Evolutionary conservation across 2,888 invertebrate genomes (phyloP), one percentile per base, ranked within the genome.

Genomic region (Hermaeophaga mercurialis): DNA sequence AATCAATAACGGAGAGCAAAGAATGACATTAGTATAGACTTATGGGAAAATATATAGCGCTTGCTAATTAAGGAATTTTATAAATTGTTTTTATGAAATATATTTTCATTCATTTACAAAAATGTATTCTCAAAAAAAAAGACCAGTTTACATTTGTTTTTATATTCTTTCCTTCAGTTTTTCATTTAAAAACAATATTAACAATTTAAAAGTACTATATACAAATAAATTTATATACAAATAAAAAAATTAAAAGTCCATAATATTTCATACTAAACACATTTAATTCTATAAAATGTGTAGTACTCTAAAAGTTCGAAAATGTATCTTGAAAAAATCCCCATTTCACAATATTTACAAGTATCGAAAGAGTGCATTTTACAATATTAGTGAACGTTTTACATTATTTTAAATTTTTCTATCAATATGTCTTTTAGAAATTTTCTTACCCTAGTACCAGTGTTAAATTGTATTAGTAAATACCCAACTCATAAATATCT

Each of bases 191-290:
- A 62, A 61, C 56, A 56, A 48, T 39, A 44, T 58, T 54, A 54
- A 54, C 49, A 58, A 54, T 44, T 43, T 48, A 48, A 44, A 15
- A 54, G 52, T 62, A 62, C 49, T 66, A 66, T 62, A 61, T 64
- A 64, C 64, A 64, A 19, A 34, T 26, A 59, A 49, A 60, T 68
- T 66, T 68, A 58, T 68, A 66, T 66, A 70, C 62, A 64, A 66
- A 68, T 67, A 68, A 67, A 68, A 70, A 68, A 70, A 66, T 65
- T 65, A 66, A 67, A 64, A 65, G 58, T 61, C 59, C 56, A 62
- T 58, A 61, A 58, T 31, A 12, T 55, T 48, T 43, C 18, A 39
- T 33, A 48, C 17, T 36, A 48, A 48, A 34, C 55, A 55, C 36
- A 43, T 34, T 48, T 48, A 43, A 34, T 14, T 14, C 36, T 34